phyloP scores from a whole-genome alignment of 2,797 vertebrate genomes.

The Eleutherodactylus coqui region DNA sequence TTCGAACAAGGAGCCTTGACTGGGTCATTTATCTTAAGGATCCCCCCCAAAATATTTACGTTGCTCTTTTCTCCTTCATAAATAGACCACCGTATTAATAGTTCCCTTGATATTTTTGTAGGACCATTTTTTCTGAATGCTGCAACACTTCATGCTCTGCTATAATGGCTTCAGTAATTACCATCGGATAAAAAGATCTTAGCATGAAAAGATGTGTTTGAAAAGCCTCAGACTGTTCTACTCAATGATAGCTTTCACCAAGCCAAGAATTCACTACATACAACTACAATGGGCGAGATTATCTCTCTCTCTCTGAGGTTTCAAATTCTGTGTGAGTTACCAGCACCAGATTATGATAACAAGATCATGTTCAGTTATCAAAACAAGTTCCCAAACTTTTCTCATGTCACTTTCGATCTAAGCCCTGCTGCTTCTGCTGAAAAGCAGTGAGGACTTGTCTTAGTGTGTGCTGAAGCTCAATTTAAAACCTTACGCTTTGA shows the following conservation, averaged over 20 bases:
- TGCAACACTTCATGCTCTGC: conserved; percentile 66
- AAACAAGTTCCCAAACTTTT: conserved; percentile 99
- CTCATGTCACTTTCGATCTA: conserved; percentile 97
- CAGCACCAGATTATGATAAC: conserved; percentile 96
- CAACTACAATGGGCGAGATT: conserved; percentile 93
- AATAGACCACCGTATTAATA: conserved; percentile 49
- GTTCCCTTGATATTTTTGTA: conserved; percentile 53
- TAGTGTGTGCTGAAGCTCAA: conserved; percentile 82
- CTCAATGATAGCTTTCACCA: conserved; percentile 84
- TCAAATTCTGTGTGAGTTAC: conserved; percentile 90
- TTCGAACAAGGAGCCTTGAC: conserved; percentile 27
- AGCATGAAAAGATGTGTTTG: conserved; percentile 84
- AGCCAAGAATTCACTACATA: conserved; percentile 92
- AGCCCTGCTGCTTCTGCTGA: conserved; percentile 78
- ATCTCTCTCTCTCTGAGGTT: conserved; percentile 88
- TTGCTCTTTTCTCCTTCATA: conserved; percentile 42
- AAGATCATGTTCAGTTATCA: conserved; percentile 96
- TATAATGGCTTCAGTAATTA: conserved; percentile 86
- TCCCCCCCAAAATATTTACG: conserved; percentile 42
- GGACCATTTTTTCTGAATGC: conserved; percentile 50
- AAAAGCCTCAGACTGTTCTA: conserved; percentile 87
- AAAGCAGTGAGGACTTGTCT: conserved; percentile 70
- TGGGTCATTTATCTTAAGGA: conserved; percentile 58
- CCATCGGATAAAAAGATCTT: conserved; percentile 85
- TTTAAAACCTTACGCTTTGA: conserved; percentile 94